Evolutionary conservation across 1,140 invertebrate genomes (phyloP), one percentile per base, ranked within the genome.

Genomic region (Aphidius ervi): DNA sequence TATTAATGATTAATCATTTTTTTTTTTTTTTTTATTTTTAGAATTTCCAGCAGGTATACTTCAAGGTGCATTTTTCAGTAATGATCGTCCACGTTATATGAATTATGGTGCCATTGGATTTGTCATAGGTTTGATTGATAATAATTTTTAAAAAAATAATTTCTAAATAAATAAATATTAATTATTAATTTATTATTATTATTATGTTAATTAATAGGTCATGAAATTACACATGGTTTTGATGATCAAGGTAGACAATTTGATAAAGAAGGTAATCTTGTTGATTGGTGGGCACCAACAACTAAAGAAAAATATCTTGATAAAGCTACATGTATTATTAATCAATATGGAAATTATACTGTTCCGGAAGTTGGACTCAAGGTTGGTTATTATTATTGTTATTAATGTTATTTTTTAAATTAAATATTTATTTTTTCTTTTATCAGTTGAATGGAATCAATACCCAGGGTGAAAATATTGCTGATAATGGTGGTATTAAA

Each of bases 211-310:
- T 16, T 16, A 16, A 16, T 16, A 31, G 94, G 93, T 1, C 93
- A 95, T 70, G 93, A 97, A 82, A 92, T 97, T 49, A 95, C 93
- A 0, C 94, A 97, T 72, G 93, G 91, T 9, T 96, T 96, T 72
- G 94, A 96, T 77, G 92, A 95, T 74, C 88, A 92, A 76, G 90
- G 91, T 46, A 84, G 93, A 20, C 92, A 95, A 80, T 97, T 93
- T 70, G 93, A 97, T 75, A 90, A 91, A 63, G 85, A 93, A 53
- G 95, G 95, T 43, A 94, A 93, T 72, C 78, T 93, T 54, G 81
- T 86, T 1, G 86, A 93, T 69, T 94, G 92, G 92, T 95, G 93
- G 93, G 84, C 87, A 52, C 77, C 85, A 40, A 77, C 80, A 62
- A 93, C 91, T 0, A 88, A 90, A 65, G 78, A 85, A 56, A 84